phyloP scores from a whole-genome alignment of 2,888 invertebrate genomes.

The Eupeodes luniger region DNA sequence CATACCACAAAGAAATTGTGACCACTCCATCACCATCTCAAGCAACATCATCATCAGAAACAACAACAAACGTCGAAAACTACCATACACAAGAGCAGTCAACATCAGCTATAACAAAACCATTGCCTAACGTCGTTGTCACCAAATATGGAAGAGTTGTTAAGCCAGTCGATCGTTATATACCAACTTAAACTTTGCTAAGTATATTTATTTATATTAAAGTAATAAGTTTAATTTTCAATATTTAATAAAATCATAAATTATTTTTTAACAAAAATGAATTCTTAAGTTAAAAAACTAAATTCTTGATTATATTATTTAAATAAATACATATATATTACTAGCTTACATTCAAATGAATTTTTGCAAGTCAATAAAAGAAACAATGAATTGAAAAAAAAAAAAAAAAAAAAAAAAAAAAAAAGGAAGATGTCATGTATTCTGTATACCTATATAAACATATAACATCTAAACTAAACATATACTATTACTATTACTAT shows the following conservation, averaged over 20 bases:
- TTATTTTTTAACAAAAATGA: constrained; percentile 2
- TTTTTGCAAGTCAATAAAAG: constrained; percentile 6
- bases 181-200: background rate
- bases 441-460: constrained; percentile 4
- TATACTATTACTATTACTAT: background rate
- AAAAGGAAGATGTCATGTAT: constrained; percentile 8
- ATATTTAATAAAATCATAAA: background rate
- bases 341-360: constrained; percentile 5
- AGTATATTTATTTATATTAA: constrained; percentile 1
- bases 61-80: background rate
- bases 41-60: constrained; percentile 1
- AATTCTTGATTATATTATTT: constrained; percentile 6
- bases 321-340: constrained; percentile 4
- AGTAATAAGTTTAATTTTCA: constrained; percentile 1
- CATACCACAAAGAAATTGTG: too few relatives aligned
- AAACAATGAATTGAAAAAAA: background rate
- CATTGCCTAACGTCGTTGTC: background rate
- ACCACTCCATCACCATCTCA: background rate
- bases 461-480: background rate
- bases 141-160: background rate
- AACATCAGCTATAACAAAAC: background rate
- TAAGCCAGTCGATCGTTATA: constrained; percentile 1
- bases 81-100: background rate
- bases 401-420: background rate
- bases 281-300: constrained; percentile 6